Evolutionary conservation across 1,140 invertebrate species (phyloP), one percentile per base, ranked within the genome.

Genomic region (Euwallacea fornicatus): DNA sequence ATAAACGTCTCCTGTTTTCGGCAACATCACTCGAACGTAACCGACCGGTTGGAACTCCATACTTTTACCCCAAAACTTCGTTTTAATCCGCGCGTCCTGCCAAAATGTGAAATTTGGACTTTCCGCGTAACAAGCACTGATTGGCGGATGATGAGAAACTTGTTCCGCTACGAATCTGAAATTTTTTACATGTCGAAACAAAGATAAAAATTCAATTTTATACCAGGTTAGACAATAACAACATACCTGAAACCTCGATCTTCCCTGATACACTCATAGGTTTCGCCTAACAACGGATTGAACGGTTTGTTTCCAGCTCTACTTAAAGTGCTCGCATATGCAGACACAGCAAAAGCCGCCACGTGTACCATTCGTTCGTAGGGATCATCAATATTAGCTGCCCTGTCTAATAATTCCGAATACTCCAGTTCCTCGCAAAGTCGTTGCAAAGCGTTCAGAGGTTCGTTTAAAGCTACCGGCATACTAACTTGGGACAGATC

Each of bases 61-160:
- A 42, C 92, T 94, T 83, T 94, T 95, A 66, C 93, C 93, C 93
- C 93, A 95, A 83, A 96, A 96, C 82, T 93, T 93, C 33, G 93
- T 91, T 82, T 93, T 93, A 72, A 94, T 92, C 73, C 91, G 83
- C 2, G 89, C 87, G 78, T 92, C 90, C 86, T 94, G 92, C 88
- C 90, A 92, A 81, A 93, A 92, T 6, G 85, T 85, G 83, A 92
- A 95, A 77, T 88, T 89, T 70, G 85, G 81, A 87, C 90, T 89
- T 78, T 92, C 89, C 10, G 90, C 91, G 83, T 94, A 86, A 79
- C 93, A 93, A 11, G 91, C 92, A 77, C 90, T 92, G 33, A 95
- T 85, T 2, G 93, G 93, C 0, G 94, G 94, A 84, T 95, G 93
- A 83, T 95, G 93, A 67, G 90, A 91, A 2, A 96, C 93, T 69